A percentile compares a stretch with the other conserved stretches of the same genome.
phyloP scores from a whole-genome alignment of 1,140 invertebrate species.

The Archivesica marissinica region DNA sequence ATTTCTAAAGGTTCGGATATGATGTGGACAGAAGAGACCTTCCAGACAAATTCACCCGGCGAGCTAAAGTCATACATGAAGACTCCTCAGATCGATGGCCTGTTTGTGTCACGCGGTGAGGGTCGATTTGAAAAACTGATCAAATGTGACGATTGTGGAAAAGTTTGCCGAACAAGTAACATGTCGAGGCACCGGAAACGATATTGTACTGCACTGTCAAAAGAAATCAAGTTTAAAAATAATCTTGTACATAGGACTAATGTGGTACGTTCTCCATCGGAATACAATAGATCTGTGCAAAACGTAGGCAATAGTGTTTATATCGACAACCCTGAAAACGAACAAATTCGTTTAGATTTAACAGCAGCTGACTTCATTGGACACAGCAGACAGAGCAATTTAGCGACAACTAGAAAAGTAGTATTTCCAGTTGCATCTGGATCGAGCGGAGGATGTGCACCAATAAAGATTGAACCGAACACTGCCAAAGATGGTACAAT shows the following conservation, averaged over 20 bases:
- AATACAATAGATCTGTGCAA: background rate
- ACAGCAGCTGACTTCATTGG: too few relatives aligned
- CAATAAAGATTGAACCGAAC: too few relatives aligned
- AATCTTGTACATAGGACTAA: too few relatives aligned
- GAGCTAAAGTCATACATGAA: background rate
- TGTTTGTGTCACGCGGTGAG: slow-evolving; percentile 40
- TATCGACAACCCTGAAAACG: background rate
- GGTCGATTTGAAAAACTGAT: slow-evolving; percentile 55
- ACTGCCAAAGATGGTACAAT: too few relatives aligned
- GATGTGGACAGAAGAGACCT: background rate
- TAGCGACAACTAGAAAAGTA: too few relatives aligned
- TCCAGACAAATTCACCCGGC: background rate
- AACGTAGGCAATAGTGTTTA: background rate
- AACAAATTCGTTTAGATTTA: too few relatives aligned
- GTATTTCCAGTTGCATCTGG: too few relatives aligned
- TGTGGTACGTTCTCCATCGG: background rate
- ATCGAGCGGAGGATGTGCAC: too few relatives aligned
- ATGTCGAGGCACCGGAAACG: slow-evolving; percentile 47
- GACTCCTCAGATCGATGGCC: slow-evolving; percentile 12
- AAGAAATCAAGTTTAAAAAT: background rate
- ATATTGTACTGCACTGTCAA: slow-evolving; percentile 4
- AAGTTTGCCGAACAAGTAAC: slow-evolving; percentile 58
- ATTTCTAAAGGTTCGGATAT: background rate
- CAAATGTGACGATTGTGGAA: slow-evolving; percentile 36
- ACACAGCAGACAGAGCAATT: too few relatives aligned